Evolutionary conservation across 2,113 vertebrate genomes (phyloP), one percentile per base, ranked within the genome.

Genomic region (Motacilla tschutschensis): DNA sequence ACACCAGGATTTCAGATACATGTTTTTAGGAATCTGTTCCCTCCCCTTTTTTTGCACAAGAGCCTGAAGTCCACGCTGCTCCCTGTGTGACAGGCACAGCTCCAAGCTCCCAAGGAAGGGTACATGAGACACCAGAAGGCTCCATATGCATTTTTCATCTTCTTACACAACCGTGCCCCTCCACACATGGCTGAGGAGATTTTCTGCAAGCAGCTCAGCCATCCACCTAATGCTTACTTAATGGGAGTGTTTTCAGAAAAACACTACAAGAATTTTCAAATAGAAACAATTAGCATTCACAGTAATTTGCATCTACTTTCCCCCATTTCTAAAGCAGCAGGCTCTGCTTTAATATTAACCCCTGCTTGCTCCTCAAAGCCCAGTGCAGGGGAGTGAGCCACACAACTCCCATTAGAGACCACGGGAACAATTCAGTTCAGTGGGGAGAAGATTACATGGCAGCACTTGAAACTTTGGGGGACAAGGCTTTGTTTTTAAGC

Each of bases 271-370:
- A 92, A 93, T 94, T 96, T 95, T 95, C 94, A 95, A 97, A 96
- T 94, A 96, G 95, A 96, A 96, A 96, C 90, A 95, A 96, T 97
- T 96, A 96, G 85, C 85, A 95, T 92, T 89, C 91, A 77, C 87
- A 71, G 86, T 93, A 96, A 97, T 97, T 96, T 96, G 84, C 92
- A 95, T 96, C 89, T 94, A 65, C 79, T 93, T 95, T 85, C 14
- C 89, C 90, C 83, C 53, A 17, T 89, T 94, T 83, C 91, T 67
- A 95, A 94, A 95, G 79, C 93, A 85, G 77, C 66, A 36, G 31
- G 69, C 73, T 94, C 79, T 92, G 85, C 63, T 92, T 95, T 87
- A 79, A 64, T 58, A 95, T 94, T 94, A 96, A 91, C 90, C 88
- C 92, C 87, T 90, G 86, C 77, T 35, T 87, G 90, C 41, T 92